Evolutionary conservation across 2,888 invertebrate species (phyloP), one percentile per base, ranked within the genome.

Genomic region (Pachliopta kotzebuea): DNA sequence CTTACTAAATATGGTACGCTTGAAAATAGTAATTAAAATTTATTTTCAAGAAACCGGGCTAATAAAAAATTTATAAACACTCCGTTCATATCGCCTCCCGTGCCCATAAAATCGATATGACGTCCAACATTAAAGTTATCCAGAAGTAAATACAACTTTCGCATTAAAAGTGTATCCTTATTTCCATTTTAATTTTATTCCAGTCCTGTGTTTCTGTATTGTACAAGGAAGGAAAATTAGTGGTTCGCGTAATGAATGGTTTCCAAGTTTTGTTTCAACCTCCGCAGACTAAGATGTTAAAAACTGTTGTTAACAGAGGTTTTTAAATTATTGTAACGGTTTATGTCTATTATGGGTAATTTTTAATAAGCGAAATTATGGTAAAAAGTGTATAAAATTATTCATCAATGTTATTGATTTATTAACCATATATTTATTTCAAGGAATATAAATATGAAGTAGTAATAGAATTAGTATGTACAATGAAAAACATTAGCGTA

Each of bases 101-200:
- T 67, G 69, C 69, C 75, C 73, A 77, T 76, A 79, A 78, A 81
- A 84, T 79, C 78, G 77, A 79, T 76, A 79, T 81, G 82, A 84
- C 82, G 79, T 78, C 79, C 79, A 77, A 84, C 85, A 83, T 86
- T 88, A 87, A 88, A 88, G 81, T 86, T 87, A 85, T 82, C 84
- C 80, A 72, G 79, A 78, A 80, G 83, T 84, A 85, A 86, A 86
- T 86, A 83, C 80, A 85, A 87, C 80, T 88, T 88, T 81, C 78
- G 81, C 83, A 86, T 83, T 72, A 80, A 80, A 81, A 86, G 84
- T 81, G 83, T 81, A 83, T 77, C 81, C 77, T 81, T 81, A 86
- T 87, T 87, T 84, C 80, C 82, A 86, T 86, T 87, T 87, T 86
- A 83, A 85, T 84, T 81, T 77, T 78, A 78, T 75, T 82, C 81